Evolutionary conservation across 2,888 invertebrate genomes (phyloP).

Genomic region (Lasius fuliginosus): DNA sequence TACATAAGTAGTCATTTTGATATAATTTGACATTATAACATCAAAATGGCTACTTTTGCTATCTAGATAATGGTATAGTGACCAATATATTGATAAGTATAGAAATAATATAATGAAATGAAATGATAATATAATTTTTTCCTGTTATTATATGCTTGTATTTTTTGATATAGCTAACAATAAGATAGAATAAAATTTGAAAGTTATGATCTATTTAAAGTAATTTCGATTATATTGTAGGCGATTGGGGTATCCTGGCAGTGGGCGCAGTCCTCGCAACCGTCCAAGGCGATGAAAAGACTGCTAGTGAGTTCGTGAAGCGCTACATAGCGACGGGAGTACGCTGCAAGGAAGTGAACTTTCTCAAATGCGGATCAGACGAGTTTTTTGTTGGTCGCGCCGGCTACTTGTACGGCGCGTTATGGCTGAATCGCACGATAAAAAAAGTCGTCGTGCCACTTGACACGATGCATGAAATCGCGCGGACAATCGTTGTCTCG

Average conservation of each 20-base stretch:
- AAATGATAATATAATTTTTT: too few relatives aligned
- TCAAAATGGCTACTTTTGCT: too few relatives aligned
- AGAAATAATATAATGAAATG: background rate
- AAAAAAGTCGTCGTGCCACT: conserved; percentile 86
- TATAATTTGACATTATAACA: too few relatives aligned
- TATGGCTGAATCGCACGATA: conserved; percentile 90
- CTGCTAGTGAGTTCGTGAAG: conserved; percentile 81
- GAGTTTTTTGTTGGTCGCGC: conserved; percentile 95
- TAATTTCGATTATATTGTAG: conserved; percentile 80
- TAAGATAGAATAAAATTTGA: background rate
- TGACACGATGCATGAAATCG: conserved; percentile 89
- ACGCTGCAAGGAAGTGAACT: conserved; percentile 87
- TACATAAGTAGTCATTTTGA: too few relatives aligned
- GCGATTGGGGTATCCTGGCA: conserved; percentile 92
- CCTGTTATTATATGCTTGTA: too few relatives aligned
- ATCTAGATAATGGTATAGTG: too few relatives aligned
- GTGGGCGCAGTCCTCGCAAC: conserved; percentile 90
- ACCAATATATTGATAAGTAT: too few relatives aligned
- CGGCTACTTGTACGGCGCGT: conserved; percentile 92
- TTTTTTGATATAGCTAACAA: too few relatives aligned
- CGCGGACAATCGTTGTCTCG: conserved; percentile 90
- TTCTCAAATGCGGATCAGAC: conserved; percentile 91
- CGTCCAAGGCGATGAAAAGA: conserved; percentile 86
- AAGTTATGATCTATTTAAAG: background rate
- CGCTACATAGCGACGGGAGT: conserved; percentile 86